These are phyloP conservation scores for Drosophila recens DNA, from an alignment of 2,888 invertebrate species.

Conservation along the genomic window DNA sequence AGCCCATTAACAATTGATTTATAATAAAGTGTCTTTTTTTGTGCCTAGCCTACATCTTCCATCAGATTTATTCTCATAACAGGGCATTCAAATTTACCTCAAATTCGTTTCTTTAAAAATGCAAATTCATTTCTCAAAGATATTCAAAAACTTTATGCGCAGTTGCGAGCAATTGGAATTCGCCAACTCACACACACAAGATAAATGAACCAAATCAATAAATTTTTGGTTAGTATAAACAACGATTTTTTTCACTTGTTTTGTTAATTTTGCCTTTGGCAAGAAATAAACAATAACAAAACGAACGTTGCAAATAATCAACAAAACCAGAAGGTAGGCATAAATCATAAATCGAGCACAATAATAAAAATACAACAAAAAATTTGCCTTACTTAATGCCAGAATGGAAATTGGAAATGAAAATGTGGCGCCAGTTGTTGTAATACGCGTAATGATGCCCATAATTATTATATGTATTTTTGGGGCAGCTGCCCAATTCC, in stretches of 20 bases:
- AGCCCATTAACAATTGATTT: too few species aligned
- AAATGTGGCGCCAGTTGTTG: constrained; percentile 47
- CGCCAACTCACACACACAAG: constrained; percentile 14
- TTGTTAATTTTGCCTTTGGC: constrained; percentile 7
- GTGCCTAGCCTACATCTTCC: not conserved
- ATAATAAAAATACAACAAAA: constrained; percentile 17
- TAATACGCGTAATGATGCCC: constrained; percentile 26
- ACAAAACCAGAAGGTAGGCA: constrained; percentile 26
- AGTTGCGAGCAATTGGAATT: constrained; percentile 24
- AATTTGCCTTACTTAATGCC: constrained; percentile 18
- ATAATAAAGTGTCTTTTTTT: too few species aligned
- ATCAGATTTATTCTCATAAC: not conserved
- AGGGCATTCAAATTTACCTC: not conserved
- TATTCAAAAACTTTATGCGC: constrained; percentile 35
- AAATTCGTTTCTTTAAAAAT: not conserved
- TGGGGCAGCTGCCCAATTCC: constrained; percentile 10
- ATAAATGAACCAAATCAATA: constrained; percentile 44
- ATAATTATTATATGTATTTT: constrained; percentile 12
- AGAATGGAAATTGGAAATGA: constrained; percentile 3
- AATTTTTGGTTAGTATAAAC: constrained; percentile 44
- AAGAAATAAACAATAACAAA: constrained; percentile 38
- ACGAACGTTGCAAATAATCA: constrained; percentile 8
- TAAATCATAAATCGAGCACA: constrained; percentile 41
- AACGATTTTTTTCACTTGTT: constrained; percentile 14
- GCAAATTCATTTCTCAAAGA: constrained; percentile 10